Evolutionary conservation across 2,888 invertebrate species (phyloP).

Genomic region (Eristalinus sepulchralis): DNA sequence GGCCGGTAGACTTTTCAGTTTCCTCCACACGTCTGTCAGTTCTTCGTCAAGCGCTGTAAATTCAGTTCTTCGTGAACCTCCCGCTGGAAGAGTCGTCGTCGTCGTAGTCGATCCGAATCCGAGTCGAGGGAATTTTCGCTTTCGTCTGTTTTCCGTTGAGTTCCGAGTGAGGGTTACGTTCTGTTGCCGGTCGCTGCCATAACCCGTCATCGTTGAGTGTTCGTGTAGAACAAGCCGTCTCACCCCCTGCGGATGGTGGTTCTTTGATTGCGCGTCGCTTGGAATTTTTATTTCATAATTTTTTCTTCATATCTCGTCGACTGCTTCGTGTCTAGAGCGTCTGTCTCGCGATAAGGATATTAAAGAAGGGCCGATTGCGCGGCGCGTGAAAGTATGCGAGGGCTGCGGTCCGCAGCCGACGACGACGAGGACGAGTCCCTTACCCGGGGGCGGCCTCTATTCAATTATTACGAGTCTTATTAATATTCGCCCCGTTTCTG

Average conservation of each 20-base stretch:
- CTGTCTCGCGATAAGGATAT: slow-evolving; percentile 66
- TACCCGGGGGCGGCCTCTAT: slow-evolving; percentile 16
- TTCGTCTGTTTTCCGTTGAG: not conserved
- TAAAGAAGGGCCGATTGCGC: slow-evolving; percentile 50
- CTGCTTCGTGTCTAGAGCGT: slow-evolving; percentile 57
- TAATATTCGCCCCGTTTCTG: not conserved
- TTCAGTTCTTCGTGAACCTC: slow-evolving; percentile 69
- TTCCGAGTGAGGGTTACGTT: slow-evolving; percentile 29
- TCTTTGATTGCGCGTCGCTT: slow-evolving; percentile 51
- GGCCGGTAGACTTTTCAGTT: slow-evolving; percentile 31
- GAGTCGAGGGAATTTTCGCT: not conserved
- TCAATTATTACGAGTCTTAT: slow-evolving; percentile 29
- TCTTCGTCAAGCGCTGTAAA: slow-evolving; percentile 58
- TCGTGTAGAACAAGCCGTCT: slow-evolving; percentile 18
- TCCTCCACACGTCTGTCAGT: slow-evolving; percentile 56
- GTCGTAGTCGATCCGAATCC: not conserved
- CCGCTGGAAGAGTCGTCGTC: slow-evolving; percentile 52
- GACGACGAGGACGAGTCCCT: slow-evolving; percentile 29
- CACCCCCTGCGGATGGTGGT: slow-evolving; percentile 42
- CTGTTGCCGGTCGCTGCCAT: slow-evolving; percentile 14
- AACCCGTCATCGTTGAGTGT: slow-evolving; percentile 3
- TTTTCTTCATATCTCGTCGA: slow-evolving; percentile 20
- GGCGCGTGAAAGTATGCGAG: slow-evolving; percentile 63
- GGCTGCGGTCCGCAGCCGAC: slow-evolving; percentile 43
- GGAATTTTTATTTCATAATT: slow-evolving; percentile 67